Percentiles rank a stretch among this genome's conserved stretches.
Evolutionary conservation across 2,113 vertebrate genomes (phyloP).

Genomic region (Melospiza melodia): DNA sequence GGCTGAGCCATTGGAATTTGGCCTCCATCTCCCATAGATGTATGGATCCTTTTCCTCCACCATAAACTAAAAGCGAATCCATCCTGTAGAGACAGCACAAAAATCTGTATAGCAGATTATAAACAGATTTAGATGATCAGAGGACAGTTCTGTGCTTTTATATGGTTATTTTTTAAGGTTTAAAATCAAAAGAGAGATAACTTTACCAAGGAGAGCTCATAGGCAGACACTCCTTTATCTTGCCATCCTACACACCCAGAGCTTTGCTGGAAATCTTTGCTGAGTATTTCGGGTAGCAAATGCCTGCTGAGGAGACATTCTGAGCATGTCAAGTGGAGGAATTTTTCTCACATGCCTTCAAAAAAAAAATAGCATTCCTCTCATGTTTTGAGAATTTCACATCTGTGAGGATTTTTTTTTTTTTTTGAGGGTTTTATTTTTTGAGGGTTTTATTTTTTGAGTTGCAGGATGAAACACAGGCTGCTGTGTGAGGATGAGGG

Average conservation of each 20-base stretch:
- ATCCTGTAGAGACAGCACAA: neutral
- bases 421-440: neutral
- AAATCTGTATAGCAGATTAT: neutral
- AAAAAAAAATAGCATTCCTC: neutral
- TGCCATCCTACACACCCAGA: neutral
- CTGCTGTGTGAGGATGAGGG: neutral
- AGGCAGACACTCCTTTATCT: conserved; percentile 18
- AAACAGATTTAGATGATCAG: conserved; percentile 9
- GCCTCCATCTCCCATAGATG: neutral
- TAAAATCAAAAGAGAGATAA: neutral
- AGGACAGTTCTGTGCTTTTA: neutral
- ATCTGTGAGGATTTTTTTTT: neutral
- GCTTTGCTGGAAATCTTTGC: conserved; percentile 23
- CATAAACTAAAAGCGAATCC: neutral
- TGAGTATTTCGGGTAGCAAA: conserved; percentile 12
- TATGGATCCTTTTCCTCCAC: neutral
- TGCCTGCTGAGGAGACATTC: neutral
- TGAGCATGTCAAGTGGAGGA: neutral
- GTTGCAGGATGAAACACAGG: neutral
- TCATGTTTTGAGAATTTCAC: neutral
- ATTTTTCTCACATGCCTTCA: neutral
- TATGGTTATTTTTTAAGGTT: conserved; percentile 3
- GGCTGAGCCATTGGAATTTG: neutral
- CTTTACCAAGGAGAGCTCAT: neutral
- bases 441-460: neutral